These are phyloP conservation scores for Melipona quadrifasciata DNA, from an alignment of 1,140 invertebrate genomes.

Conservation along the genomic window DNA sequence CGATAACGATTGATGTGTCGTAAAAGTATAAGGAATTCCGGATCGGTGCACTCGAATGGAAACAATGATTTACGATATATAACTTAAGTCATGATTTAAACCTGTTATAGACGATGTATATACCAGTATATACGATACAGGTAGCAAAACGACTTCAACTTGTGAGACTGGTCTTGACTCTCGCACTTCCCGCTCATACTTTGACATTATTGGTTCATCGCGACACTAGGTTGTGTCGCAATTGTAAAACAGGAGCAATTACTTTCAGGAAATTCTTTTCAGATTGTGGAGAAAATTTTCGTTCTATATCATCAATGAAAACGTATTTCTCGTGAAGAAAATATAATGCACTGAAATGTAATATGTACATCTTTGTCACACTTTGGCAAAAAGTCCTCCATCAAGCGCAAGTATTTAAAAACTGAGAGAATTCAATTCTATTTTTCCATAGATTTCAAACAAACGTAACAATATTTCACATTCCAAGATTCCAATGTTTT, in stretches of 20 bases:
- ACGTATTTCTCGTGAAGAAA: background rate
- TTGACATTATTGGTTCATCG: background rate
- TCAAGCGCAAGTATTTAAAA: too few relatives aligned
- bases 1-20: background rate
- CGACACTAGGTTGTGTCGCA: background rate
- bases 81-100: slow-evolving; percentile 7
- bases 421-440: too few relatives aligned
- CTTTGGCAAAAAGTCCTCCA: too few relatives aligned
- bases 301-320: background rate
- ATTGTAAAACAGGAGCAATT: background rate
- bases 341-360: background rate
- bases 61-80: slow-evolving; percentile 1
- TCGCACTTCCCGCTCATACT: slow-evolving; percentile 9
- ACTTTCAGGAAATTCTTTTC: background rate
- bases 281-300: fast-evolving
- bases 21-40: background rate
- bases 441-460: too few relatives aligned
- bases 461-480: too few relatives aligned
- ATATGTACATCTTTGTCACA: background rate
- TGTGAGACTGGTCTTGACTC: slow-evolving; percentile 7
- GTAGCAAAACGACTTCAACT: background rate
- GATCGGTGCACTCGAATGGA: background rate
- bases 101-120: background rate
- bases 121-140: background rate
- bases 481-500: too few relatives aligned